Evolutionary conservation across 2,797 vertebrate genomes (phyloP).

Genomic region (Varecia variegata): DNA sequence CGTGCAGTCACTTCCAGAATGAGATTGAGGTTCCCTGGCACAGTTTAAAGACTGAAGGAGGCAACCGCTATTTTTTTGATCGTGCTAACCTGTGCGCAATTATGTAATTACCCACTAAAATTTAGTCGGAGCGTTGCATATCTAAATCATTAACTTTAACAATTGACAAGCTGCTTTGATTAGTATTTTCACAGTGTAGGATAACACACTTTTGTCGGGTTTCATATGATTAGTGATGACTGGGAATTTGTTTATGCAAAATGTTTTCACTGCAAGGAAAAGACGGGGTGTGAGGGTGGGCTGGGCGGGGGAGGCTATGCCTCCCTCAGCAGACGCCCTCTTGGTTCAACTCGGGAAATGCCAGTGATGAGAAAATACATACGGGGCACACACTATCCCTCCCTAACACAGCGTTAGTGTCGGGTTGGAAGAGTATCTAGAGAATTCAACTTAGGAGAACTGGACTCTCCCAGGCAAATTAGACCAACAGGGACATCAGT

Average conservation of each 20-base stretch:
- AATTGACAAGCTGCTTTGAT: constrained; percentile 88
- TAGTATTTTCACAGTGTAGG: constrained; percentile 85
- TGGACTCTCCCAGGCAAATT: constrained; percentile 34
- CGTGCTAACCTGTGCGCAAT: constrained; percentile 86
- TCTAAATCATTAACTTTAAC: constrained; percentile 89
- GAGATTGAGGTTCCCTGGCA: neutral
- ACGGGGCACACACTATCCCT: neutral
- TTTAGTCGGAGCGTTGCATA: constrained; percentile 86
- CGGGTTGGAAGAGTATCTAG: neutral
- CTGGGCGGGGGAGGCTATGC: constrained; percentile 53
- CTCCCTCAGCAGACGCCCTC: constrained; percentile 61
- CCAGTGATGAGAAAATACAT: neutral
- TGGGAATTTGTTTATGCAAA: constrained; percentile 87
- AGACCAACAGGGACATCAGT: constrained; percentile 39
- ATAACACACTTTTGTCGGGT: constrained; percentile 86
- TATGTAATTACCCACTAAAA: constrained; percentile 88
- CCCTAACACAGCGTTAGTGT: neutral
- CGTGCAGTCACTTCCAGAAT: constrained; percentile 55
- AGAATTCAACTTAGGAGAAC: neutral
- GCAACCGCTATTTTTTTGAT: constrained; percentile 85
- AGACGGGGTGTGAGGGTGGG: neutral
- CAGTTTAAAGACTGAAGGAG: constrained; percentile 74
- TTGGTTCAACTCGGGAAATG: neutral
- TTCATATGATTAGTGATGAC: constrained; percentile 86
- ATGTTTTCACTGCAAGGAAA: constrained; percentile 82